Base-by-base conservation (phyloP, 2,113 vertebrate species). In the Genyomyrus donnyi region DNA sequence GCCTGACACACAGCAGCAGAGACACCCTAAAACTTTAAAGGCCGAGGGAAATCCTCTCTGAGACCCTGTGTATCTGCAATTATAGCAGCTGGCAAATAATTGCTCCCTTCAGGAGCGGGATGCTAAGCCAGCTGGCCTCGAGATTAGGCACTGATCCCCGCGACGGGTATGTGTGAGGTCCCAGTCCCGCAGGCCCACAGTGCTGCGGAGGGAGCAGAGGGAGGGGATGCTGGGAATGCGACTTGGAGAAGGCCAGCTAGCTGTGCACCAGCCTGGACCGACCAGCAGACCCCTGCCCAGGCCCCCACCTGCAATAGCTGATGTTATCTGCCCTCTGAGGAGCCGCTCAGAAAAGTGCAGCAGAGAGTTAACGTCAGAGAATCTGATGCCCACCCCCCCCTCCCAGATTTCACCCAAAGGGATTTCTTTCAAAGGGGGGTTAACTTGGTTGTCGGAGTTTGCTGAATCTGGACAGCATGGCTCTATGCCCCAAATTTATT, bases 1-100 rank as follows among this genome's bases (percentile, higher is more conserved):
- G 95, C 93, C 92, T 89, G 91, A 90, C 94, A 94, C 94, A 92
- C 91, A 94, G 92, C 91, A 89, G 92, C 91, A 93, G 93, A 94
- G 93, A 88, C 91, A 35, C 91, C 92, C 90, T 89, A 90, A 93
- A 94, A 92, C 91, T 93, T 92, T 88, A 95, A 94, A 94, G 93
- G 93, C 91, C 91, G 87, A 89, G 91, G 92, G 89, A 94, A 95
- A 95, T 94, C 91, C 92, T 92, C 90, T 91, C 91, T 91, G 90
- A 92, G 93, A 91, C 91, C 90, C 93, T 91, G 91, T 66, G 93
- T n/a, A n/a, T 87, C 89, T 90, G 88, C 92, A 90, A 93, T 93
- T 93, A 93, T 90, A 89, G 90, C 53, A 92, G 91, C 93, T 89
- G 89, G 90, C 88, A 89, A 93, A 92, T 92, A 94, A 93, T 94